Conservation (phyloP, 2,113 vertebrate species). For the Labrus mixtus region DNA sequence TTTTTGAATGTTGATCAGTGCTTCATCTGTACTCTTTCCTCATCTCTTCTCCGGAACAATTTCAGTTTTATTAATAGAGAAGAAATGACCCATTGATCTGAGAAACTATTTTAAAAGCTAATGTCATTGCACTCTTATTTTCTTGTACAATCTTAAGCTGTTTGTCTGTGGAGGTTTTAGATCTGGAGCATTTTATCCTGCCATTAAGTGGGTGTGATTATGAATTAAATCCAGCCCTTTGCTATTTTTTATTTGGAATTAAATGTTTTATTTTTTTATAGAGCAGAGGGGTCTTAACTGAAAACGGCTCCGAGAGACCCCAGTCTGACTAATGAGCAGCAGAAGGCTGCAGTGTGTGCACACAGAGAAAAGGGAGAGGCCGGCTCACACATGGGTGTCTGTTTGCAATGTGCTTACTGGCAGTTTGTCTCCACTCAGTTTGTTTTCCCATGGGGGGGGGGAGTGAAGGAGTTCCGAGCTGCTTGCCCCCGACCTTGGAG, state of each 20-base stretch:
- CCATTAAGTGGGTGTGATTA: not conserved
- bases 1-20: not conserved
- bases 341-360: slow-evolving; percentile 15
- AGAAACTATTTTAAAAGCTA: too few relatives aligned
- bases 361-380: slow-evolving; percentile 19
- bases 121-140: not conserved
- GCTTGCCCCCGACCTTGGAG: slow-evolving; percentile 55
- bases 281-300: not conserved
- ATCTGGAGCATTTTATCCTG: not conserved
- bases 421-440: slow-evolving; percentile 68
- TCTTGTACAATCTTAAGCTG: not conserved
- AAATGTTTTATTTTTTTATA: slow-evolving; percentile 6
- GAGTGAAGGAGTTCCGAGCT: slow-evolving; percentile 18
- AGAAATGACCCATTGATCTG: not conserved
- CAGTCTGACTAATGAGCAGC: slow-evolving; percentile 32
- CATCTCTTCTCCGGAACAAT: not conserved
- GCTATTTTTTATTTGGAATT: not conserved
- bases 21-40: not conserved
- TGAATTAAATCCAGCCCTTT: not conserved
- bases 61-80: not conserved
- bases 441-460: slow-evolving; percentile 70
- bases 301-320: not conserved
- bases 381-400: slow-evolving; percentile 64
- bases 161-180: not conserved
- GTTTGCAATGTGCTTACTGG: slow-evolving; percentile 61